Conservation (phyloP, 2,797 vertebrate species). For the Ptychadena robeensis region DNA sequence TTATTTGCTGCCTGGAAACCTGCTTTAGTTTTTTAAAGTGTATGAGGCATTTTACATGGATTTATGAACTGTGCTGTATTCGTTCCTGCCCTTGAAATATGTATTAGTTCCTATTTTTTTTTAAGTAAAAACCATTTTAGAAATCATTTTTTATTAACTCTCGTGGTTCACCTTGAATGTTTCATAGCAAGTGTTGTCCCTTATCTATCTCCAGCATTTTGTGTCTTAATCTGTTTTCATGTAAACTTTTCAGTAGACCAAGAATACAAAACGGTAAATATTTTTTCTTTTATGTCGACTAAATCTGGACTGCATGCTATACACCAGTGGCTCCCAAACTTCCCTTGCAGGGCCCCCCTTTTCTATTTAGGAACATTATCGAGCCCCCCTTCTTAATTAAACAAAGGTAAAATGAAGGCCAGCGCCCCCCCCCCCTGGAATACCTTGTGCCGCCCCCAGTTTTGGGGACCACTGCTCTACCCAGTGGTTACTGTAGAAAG, state of each 20-base stretch:
- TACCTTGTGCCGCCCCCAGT: no score
- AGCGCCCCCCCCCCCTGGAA: no score
- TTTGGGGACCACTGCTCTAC: no score
- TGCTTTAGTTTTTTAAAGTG: constrained; percentile 36
- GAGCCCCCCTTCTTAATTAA: no score
- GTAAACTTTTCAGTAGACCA: neutral
- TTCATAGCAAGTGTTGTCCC: constrained; percentile 2
- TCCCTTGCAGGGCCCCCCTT: no score
- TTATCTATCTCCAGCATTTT: constrained; percentile 11
- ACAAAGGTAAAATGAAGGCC: no score
- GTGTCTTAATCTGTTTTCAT: constrained; percentile 1
- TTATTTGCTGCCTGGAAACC: constrained; percentile 40
- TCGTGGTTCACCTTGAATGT: constrained; percentile 33
- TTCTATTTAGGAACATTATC: no score
- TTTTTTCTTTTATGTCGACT: neutral
- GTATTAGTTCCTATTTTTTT: constrained; percentile 13
- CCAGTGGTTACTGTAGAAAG: no score
- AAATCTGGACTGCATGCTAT: no score
- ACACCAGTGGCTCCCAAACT: no score
- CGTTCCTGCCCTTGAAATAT: constrained; percentile 47
- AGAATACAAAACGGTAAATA: neutral
- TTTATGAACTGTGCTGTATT: constrained; percentile 40
- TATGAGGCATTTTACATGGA: constrained; percentile 46
- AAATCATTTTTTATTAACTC: constrained; percentile 16
- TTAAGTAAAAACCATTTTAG: neutral